Evolutionary conservation across 1,140 invertebrate genomes (phyloP).

Genomic region (Maconellicoccus hirsutus): DNA sequence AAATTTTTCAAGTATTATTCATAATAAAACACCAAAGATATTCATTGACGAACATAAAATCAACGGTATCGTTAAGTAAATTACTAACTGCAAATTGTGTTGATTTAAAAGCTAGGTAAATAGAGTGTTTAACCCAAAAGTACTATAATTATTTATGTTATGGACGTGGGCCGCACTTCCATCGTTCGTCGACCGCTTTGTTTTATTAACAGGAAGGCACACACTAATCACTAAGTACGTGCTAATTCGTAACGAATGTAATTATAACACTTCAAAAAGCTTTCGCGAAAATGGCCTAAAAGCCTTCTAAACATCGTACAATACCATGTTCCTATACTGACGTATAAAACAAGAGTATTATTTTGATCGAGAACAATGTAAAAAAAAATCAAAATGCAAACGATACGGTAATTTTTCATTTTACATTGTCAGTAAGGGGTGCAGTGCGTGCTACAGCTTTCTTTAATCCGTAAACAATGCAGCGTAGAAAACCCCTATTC

Average conservation of each 20-base stretch:
- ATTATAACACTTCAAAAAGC: conserved; percentile 9
- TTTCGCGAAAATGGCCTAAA: background rate
- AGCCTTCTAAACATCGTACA: background rate
- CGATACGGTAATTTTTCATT: background rate
- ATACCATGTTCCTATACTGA: background rate
- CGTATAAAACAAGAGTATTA: background rate
- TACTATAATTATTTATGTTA: conserved; percentile 6
- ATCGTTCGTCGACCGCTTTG: background rate
- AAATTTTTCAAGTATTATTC: no score
- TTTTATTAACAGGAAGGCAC: conserved; percentile 3
- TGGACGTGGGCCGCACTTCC: background rate
- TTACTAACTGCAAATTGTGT: background rate
- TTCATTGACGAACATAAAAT: background rate
- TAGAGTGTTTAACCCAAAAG: conserved; percentile 2
- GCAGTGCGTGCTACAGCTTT: no score
- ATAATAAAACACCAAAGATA: background rate
- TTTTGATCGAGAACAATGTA: background rate
- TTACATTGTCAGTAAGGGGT: no score
- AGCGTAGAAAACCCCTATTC: no score
- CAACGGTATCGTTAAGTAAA: conserved; percentile 7
- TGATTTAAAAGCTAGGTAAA: conserved; percentile 9
- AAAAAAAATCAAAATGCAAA: background rate
- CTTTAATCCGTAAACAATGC: no score
- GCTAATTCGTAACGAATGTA: conserved; percentile 8
- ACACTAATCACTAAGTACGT: conserved; percentile 3